These are phyloP conservation scores for Tenrec ecaudatus DNA, from an alignment of 2,113 vertebrate species.

Conservation along the genomic window DNA sequence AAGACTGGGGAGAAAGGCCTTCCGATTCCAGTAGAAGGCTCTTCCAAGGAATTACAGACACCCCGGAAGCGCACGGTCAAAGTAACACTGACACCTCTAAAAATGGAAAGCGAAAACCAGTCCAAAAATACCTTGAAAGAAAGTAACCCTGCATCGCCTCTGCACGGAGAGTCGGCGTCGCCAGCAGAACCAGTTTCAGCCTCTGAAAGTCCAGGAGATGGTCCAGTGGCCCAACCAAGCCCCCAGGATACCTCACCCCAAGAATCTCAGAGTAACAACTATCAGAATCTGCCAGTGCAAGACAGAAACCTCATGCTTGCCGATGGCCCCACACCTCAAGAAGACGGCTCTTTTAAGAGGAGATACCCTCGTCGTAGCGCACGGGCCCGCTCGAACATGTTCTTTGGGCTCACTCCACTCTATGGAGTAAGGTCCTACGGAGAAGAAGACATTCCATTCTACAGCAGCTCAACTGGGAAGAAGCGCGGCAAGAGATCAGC, in stretches of 20 bases:
- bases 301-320: slow-evolving; percentile 86
- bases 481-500: slow-evolving; percentile 95
- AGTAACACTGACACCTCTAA: slow-evolving; percentile 89
- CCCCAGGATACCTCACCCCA: slow-evolving; percentile 77
- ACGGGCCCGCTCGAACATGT: slow-evolving; percentile 97
- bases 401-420: slow-evolving; percentile 97
- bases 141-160: slow-evolving; percentile 68
- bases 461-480: slow-evolving; percentile 92
- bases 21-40: slow-evolving; percentile 82
- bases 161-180: slow-evolving; percentile 70
- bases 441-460: slow-evolving; percentile 96
- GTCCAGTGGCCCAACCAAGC: slow-evolving; percentile 72
- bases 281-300: slow-evolving; percentile 83
- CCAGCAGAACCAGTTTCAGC: slow-evolving; percentile 72
- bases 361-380: slow-evolving; percentile 97
- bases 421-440: slow-evolving; percentile 98
- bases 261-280: slow-evolving; percentile 83
- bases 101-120: slow-evolving; percentile 89
- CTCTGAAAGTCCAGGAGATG: slow-evolving; percentile 74
- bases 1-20: slow-evolving; percentile 85
- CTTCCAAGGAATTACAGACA: slow-evolving; percentile 85
- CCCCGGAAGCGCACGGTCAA: slow-evolving; percentile 90
- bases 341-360: slow-evolving; percentile 95
- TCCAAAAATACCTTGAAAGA: slow-evolving; percentile 82
- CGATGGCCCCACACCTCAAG: slow-evolving; percentile 92